Base-by-base conservation (phyloP, 2,113 vertebrate species). In the Cairina moschata region DNA sequence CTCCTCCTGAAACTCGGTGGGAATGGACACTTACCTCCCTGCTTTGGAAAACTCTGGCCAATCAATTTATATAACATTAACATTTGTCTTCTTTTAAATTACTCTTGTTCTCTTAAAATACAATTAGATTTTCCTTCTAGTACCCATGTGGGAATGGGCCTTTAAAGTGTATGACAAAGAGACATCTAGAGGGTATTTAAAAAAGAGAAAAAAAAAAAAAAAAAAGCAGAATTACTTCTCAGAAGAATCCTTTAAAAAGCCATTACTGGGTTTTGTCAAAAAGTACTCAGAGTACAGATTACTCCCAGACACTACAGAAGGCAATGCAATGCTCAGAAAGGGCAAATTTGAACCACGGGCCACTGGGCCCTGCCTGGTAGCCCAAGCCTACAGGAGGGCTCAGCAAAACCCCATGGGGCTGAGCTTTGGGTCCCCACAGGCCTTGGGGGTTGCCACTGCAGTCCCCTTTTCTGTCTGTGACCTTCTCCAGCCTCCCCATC, bases 51-150 rank as follows among this genome's bases (percentile, higher is more conserved):
- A 52, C 36, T 93, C 68, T 69, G 59, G 69, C 83, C 69, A 86
- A 95, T 65, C 83, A 34, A 89, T 92, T 91, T 84, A 32, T 84
- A 38, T 17, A 81, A 81, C 76, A 73, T 82, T 94, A 87, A 75
- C 86, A 75, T 81, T 92, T 88, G 38, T 56, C 88, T 81, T 86
- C 73, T 66, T 93, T 88, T 92, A 92, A 93, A 90, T 71, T 91
- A 76, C 76, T 69, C 85, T 55, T 59, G 71, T 94, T 93, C n/a
- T 95, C 92, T 94, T 67, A 77, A 91, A 63, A 90, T 58, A 85
- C 82, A 74, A 93, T 90, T 91, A 86, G 44, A 21, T 95, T 94
- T 94, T 56, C 63, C 28, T 82, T 76, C 83, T 73, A 76, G 54
- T 69, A 25, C n/a, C 86, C 21, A 66, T 69, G 80, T 86, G 80